Percentiles rank a stretch among this genome's conserved stretches.
phyloP scores from a whole-genome alignment of 2,888 invertebrate species.

The Acrocera orbiculus region DNA sequence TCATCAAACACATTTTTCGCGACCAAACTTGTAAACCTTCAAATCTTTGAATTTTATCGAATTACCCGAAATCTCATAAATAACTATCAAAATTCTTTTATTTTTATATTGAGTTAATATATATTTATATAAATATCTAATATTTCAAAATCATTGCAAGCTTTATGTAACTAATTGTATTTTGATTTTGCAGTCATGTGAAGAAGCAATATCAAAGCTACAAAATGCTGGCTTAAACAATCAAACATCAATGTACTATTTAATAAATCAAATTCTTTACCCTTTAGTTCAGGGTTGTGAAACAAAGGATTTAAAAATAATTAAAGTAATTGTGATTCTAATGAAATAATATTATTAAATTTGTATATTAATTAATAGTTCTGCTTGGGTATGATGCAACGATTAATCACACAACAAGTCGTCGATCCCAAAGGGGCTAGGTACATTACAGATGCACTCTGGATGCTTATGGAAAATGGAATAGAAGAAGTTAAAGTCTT shows the following conservation, averaged over 20 bases:
- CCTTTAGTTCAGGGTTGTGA: slow-evolving; percentile 96
- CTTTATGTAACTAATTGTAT: too few species aligned
- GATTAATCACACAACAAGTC: slow-evolving; percentile 76
- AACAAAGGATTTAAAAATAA: slow-evolving; percentile 89
- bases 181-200: slow-evolving; percentile 76
- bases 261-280: slow-evolving; percentile 86
- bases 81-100: slow-evolving; percentile 9
- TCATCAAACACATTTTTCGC: too few species aligned
- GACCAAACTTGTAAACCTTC: too few species aligned
- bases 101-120: not conserved
- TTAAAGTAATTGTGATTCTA: slow-evolving; percentile 43
- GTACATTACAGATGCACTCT: slow-evolving; percentile 82
- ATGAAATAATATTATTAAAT: slow-evolving; percentile 7
- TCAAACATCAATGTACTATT: slow-evolving; percentile 67
- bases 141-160: too few species aligned
- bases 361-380: slow-evolving; percentile 38
- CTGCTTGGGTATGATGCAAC: slow-evolving; percentile 84
- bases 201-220: slow-evolving; percentile 83
- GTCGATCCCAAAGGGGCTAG: slow-evolving; percentile 84
- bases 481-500: slow-evolving; percentile 90
- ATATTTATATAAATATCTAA: too few species aligned
- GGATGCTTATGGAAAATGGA: slow-evolving; percentile 85
- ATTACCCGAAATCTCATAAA: too few species aligned
- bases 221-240: slow-evolving; percentile 58
- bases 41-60: too few species aligned